These are phyloP conservation scores for Coreoperca whiteheadi DNA, from an alignment of 2,113 vertebrate species.

Conservation along the genomic window DNA sequence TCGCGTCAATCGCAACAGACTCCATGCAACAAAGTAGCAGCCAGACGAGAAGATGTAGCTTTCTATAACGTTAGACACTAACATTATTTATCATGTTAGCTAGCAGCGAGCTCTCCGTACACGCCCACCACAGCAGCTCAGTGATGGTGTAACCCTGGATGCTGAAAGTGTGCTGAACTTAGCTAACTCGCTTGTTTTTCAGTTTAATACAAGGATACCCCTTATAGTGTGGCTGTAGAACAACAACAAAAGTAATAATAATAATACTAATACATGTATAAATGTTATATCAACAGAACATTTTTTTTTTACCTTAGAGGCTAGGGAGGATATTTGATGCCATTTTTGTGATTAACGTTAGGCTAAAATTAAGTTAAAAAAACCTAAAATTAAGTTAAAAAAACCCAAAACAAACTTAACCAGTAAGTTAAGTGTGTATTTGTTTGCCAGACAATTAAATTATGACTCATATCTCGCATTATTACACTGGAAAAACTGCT, in stretches of 20 bases:
- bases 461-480: not conserved
- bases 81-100: slow-evolving; percentile 59
- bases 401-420: not conserved
- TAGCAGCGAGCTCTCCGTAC: slow-evolving; percentile 57
- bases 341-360: not conserved
- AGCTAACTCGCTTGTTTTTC: not conserved
- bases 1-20: not conserved
- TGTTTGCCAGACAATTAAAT: not conserved
- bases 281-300: not conserved
- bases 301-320: not conserved
- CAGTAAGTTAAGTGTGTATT: not conserved
- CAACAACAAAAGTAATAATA: not conserved
- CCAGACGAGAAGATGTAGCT: not conserved
- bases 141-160: slow-evolving; percentile 50
- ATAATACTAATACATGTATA: slow-evolving; percentile 1
- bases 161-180: too few species aligned
- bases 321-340: not conserved
- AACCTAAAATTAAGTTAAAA: not conserved
- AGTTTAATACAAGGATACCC: not conserved
- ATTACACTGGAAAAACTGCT: not conserved
- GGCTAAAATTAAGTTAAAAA: not conserved
- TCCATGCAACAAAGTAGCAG: not conserved
- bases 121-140: slow-evolving; percentile 68
- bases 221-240: not conserved
- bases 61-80: slow-evolving; percentile 24